Conservation (phyloP, 2,888 invertebrate species). For the Diaphora mendica region DNA sequence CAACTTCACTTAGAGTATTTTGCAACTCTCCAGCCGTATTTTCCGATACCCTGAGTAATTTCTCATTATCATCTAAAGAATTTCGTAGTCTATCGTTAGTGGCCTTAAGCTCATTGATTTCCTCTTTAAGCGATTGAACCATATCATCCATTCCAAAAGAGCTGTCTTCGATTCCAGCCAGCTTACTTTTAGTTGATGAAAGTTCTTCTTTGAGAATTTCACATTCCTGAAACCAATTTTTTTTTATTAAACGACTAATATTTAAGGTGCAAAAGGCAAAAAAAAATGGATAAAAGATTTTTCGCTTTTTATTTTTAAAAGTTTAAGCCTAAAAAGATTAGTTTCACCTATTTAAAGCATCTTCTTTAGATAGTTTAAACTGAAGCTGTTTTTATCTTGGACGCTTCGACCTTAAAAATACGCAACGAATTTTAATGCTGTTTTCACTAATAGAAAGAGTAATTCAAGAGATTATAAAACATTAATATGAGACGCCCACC, state of each 20-base stretch:
- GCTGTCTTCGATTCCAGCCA: conserved; percentile 89
- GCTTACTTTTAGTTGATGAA: conserved; percentile 84
- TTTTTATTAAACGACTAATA: not conserved
- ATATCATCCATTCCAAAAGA: conserved; percentile 91
- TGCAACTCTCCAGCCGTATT: conserved; percentile 93
- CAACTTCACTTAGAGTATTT: conserved; percentile 90
- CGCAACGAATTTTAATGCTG: no score
- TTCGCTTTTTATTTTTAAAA: not conserved
- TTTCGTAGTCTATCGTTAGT: conserved; percentile 89
- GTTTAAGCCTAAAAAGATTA: not conserved
- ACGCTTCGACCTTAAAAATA: no score
- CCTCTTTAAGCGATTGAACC: conserved; percentile 88
- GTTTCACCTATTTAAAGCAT: not conserved
- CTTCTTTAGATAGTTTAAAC: not conserved
- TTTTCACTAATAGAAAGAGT: no score
- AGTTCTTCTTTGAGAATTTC: conserved; percentile 88
- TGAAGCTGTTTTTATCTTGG: no score
- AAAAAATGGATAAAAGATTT: not conserved
- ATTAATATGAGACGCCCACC: no score
- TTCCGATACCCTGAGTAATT: conserved; percentile 88
- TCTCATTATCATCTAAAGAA: conserved; percentile 88
- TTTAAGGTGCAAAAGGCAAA: not conserved
- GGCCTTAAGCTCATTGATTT: conserved; percentile 86
- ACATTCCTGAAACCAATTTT: conserved; percentile 85
- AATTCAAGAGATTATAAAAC: no score